These are phyloP conservation scores for Phrynocephalus guinanensis DNA, from an alignment of 2,797 vertebrate genomes.

Conservation along the genomic window DNA sequence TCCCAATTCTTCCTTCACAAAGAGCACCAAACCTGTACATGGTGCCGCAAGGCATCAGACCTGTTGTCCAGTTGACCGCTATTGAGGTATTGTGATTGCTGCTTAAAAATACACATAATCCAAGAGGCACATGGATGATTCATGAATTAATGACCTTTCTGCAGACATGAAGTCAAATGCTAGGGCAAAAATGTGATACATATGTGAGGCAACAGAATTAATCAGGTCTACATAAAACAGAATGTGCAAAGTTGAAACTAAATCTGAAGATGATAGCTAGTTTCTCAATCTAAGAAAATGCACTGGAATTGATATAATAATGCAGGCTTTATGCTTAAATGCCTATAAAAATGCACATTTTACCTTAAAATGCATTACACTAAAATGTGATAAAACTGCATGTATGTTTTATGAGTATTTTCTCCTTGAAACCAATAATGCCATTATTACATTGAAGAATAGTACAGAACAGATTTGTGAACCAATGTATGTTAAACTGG, in stretches of 20 bases:
- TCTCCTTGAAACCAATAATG: no score
- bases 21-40: constrained; percentile 91
- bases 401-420: not conserved
- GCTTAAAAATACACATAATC: not conserved
- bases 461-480: not conserved
- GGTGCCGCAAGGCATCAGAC: constrained; percentile 97
- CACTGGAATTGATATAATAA: not conserved
- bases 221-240: not conserved
- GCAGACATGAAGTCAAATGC: not conserved
- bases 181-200: not conserved
- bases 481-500: not conserved
- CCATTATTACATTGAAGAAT: not conserved
- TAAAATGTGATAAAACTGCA: not conserved
- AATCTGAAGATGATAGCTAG: not conserved
- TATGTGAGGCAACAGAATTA: no score
- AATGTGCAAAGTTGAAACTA: no score
- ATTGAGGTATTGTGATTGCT: constrained; percentile 85
- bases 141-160: not conserved
- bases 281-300: not conserved
- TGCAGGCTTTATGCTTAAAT: not conserved
- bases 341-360: not conserved
- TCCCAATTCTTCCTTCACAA: constrained; percentile 92
- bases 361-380: not conserved
- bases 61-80: constrained; percentile 94
- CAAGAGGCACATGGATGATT: not conserved